A percentile compares a stretch with the other conserved stretches of the same genome.
These are phyloP conservation scores for Caiman crocodilus DNA, from an alignment of 2,797 vertebrate species.

Conservation along the genomic window DNA sequence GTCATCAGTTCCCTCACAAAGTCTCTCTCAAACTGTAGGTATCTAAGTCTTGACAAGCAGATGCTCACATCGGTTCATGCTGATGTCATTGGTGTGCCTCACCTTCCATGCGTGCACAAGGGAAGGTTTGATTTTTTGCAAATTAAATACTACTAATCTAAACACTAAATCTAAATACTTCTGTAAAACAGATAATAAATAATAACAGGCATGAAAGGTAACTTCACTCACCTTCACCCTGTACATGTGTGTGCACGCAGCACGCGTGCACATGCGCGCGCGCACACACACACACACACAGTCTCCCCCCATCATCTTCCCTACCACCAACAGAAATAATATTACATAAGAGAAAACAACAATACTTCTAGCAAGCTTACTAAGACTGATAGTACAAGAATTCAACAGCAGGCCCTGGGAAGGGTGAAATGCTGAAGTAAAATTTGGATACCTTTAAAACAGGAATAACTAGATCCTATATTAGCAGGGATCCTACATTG, in stretches of 20 bases:
- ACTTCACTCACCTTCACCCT: background rate
- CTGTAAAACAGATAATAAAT: background rate
- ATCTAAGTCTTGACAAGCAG: background rate
- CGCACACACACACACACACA: background rate
- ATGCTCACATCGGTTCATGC: background rate
- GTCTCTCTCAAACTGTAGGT: background rate
- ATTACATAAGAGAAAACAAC: background rate
- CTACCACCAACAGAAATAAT: background rate
- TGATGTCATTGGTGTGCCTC: background rate
- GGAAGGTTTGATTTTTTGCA: background rate
- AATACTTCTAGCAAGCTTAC: background rate
- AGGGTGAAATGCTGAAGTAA: background rate
- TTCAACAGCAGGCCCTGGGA: background rate
- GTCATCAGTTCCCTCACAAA: background rate
- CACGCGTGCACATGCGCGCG: too few relatives aligned
- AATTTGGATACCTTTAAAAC: background rate
- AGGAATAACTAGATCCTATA: background rate
- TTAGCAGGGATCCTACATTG: background rate
- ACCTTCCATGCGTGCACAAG: background rate
- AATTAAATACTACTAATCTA: too few relatives aligned
- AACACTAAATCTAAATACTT: background rate
- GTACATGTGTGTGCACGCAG: too few relatives aligned
- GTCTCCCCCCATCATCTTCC: background rate
- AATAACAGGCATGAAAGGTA: background rate
- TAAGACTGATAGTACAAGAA: background rate